These are phyloP conservation scores for Eutolmus rufibarbis DNA, from an alignment of 2,888 invertebrate genomes.

Conservation along the genomic window DNA sequence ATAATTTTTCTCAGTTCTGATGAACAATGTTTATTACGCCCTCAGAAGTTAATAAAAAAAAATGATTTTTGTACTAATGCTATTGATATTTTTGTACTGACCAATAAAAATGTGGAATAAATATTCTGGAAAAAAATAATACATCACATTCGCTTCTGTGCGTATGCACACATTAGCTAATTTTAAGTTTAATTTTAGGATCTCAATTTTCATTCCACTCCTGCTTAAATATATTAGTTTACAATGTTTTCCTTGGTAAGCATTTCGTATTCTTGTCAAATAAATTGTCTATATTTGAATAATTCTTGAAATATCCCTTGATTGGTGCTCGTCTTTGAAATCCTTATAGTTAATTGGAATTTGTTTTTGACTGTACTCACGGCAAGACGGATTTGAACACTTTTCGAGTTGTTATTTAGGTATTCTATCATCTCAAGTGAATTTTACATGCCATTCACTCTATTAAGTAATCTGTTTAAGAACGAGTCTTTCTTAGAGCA, in stretches of 20 bases:
- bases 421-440: not conserved
- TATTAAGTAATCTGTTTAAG: conserved; percentile 27
- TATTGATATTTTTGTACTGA: no score
- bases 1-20: no score
- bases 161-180: no score
- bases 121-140: no score
- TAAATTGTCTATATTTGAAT: not conserved
- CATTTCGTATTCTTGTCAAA: not conserved
- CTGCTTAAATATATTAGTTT: not conserved
- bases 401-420: not conserved
- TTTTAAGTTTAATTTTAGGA: no score
- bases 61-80: no score
- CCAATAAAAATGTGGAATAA: no score
- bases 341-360: not conserved
- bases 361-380: not conserved
- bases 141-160: no score
- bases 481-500: not conserved
- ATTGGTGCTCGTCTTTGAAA: not conserved
- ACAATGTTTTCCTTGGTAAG: not conserved
- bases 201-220: no score
- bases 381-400: not conserved
- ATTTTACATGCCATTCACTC: not conserved
- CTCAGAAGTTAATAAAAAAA: no score
- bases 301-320: not conserved
- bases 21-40: no score